Conservation (phyloP, 2,888 invertebrate genomes). For the Drosophila silvestris region DNA sequence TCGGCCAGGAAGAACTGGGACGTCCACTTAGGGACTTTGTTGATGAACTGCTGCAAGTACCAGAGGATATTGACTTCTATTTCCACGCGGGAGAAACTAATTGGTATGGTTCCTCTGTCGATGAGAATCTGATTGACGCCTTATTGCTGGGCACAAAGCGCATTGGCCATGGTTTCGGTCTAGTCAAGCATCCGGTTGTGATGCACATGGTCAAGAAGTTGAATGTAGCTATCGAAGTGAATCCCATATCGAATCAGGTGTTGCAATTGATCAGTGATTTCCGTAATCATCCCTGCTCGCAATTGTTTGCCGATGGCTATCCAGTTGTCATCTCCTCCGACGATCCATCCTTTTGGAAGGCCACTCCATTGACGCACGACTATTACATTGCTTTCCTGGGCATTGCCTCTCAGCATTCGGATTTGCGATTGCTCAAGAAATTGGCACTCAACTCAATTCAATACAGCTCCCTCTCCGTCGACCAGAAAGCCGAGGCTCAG, state of each 20-base stretch:
- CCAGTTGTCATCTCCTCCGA: slow-evolving; percentile 92
- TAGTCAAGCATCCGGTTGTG: slow-evolving; percentile 90
- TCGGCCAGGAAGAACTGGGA: slow-evolving; percentile 92
- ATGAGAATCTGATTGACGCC: slow-evolving; percentile 92
- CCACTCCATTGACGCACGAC: slow-evolving; percentile 90
- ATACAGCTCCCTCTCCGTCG: slow-evolving; percentile 88
- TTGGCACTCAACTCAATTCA: slow-evolving; percentile 90
- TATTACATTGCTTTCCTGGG: slow-evolving; percentile 92
- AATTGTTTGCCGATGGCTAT: slow-evolving; percentile 88
- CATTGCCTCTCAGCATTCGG: slow-evolving; percentile 89
- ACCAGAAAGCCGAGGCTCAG: slow-evolving; percentile 86
- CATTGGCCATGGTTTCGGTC: slow-evolving; percentile 92
- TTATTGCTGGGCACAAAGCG: slow-evolving; percentile 90
- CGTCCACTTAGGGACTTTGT: slow-evolving; percentile 88
- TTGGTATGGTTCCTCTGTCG: slow-evolving; percentile 89
- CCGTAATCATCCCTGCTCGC: slow-evolving; percentile 91
- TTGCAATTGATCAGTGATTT: slow-evolving; percentile 89
- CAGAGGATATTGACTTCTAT: slow-evolving; percentile 87
- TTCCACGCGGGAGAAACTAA: slow-evolving; percentile 94
- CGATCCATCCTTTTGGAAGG: slow-evolving; percentile 92
- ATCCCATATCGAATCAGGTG: slow-evolving; percentile 92
- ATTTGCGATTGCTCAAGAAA: slow-evolving; percentile 90
- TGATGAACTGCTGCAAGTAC: slow-evolving; percentile 86
- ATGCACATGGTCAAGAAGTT: slow-evolving; percentile 87
- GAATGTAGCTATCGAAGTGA: slow-evolving; percentile 90